A percentile compares a stretch with the other conserved stretches of the same genome.
These are phyloP conservation scores for Dipus sagitta DNA, from an alignment of 2,797 vertebrate species.

Conservation along the genomic window DNA sequence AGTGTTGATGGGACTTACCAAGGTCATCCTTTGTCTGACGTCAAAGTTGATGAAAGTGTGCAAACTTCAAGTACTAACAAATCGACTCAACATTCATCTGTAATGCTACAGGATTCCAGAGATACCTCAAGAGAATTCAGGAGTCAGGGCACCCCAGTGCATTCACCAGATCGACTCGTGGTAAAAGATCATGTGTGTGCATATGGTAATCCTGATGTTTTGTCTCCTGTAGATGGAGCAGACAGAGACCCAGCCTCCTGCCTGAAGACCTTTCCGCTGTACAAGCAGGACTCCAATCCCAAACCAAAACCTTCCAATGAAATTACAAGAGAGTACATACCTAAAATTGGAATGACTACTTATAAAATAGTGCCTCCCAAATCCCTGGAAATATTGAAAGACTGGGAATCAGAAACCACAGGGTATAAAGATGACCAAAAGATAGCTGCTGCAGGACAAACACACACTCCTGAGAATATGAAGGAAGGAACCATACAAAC, in stretches of 20 bases:
- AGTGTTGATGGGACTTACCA: conserved; percentile 72
- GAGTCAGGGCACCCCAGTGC: conserved; percentile 58
- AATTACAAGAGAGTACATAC: conserved; percentile 96
- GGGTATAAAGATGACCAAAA: conserved; percentile 82
- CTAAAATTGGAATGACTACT: conserved; percentile 98
- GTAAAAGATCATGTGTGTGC: conserved; percentile 45
- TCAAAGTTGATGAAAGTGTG: conserved; percentile 68
- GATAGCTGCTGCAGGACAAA: conserved; percentile 36
- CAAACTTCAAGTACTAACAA: conserved; percentile 64
- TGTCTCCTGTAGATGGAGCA: conserved; percentile 69
- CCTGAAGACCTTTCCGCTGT: conserved; percentile 85
- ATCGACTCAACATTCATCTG: conserved; percentile 53
- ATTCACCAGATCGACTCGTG: conserved; percentile 54
- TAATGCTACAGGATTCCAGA: conserved; percentile 46
- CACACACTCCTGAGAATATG: conserved; percentile 54
- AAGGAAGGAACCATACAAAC: conserved; percentile 80
- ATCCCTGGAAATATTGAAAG: conserved; percentile 91
- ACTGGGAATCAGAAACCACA: conserved; percentile 91
- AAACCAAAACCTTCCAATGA: conserved; percentile 97
- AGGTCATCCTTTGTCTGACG: conserved; percentile 56
- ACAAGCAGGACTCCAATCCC: conserved; percentile 89
- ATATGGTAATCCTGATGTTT: conserved; percentile 62
- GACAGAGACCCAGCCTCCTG: conserved; percentile 77
- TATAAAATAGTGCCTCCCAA: conserved; percentile 97
- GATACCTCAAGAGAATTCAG: conserved; percentile 63